Evolutionary conservation across 2,113 vertebrate species (phyloP), one percentile per base, ranked within the genome.

Genomic region (Irena cyanogastra): DNA sequence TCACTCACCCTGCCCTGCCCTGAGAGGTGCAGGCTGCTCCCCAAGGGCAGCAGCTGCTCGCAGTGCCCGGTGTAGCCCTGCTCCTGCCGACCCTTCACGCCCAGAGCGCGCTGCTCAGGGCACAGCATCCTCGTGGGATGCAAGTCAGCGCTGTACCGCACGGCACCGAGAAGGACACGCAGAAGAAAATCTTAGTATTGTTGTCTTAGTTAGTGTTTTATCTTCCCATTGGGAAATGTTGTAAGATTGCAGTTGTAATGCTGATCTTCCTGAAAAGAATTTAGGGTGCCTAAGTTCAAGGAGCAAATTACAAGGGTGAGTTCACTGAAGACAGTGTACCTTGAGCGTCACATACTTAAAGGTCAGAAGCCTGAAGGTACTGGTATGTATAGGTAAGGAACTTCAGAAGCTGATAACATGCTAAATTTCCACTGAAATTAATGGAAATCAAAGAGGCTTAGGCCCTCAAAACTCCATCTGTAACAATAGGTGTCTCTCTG

Each of bases 1-100:
- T 35, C 20, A 18, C 10, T 1, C 4, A 5, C 11, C 9, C 13
- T 33, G 2, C 13, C 15, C 15, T 35, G 10, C 10, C 19, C 35
- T 0, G 0, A 9, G 10, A 50, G 37, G 60, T 0, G 0, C 59
- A 74, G 54, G 30, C 10, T 0, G 4, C 16, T 54, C 41, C 35
- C 72, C 50, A n/a, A 10, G 42, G 52, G 33, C 47, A 71, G 76
- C 22, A 78, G 66, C 12, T 37, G 24, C 68, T 47, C 15, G 19
- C 2, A 3, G 28, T 3, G 20, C 69, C 11, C 5, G 37, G 8
- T 7, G 9, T 59, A 15, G 2, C 2, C 8, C 13, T 42, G 35
- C 50, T 83, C 65, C 60, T 66, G n/a, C 42, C 59, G 45, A 5
- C 24, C 44, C 23, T 61, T 57, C n/a, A 16, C 0, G 0, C 7